Conservation (phyloP, 2,797 vertebrate species). For the Melanotaenia nigrans region DNA sequence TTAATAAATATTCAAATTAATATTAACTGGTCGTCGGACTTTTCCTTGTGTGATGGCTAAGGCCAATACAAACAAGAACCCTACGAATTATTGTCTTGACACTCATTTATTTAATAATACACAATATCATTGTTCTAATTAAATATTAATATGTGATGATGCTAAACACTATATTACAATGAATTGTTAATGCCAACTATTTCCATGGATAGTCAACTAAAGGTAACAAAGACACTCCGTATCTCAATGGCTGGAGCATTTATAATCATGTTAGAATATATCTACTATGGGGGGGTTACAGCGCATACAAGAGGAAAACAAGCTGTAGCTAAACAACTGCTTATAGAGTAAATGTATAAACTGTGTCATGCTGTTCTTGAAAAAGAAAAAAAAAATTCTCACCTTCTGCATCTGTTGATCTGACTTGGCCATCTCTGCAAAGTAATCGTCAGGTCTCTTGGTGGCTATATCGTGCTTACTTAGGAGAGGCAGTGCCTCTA, state of each 20-base stretch:
- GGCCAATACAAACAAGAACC: too few relatives aligned
- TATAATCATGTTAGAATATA: too few relatives aligned
- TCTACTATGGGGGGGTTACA: background rate
- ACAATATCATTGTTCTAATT: too few relatives aligned
- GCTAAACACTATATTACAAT: too few relatives aligned
- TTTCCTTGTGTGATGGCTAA: too few relatives aligned
- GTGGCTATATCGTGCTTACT: constrained; percentile 86
- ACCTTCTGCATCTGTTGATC: constrained; percentile 99
- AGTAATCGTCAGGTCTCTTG: constrained; percentile 94
- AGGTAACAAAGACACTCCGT: background rate
- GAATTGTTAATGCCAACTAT: background rate
- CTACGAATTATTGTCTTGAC: too few relatives aligned
- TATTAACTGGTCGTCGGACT: too few relatives aligned
- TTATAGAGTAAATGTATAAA: too few relatives aligned
- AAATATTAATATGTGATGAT: too few relatives aligned
- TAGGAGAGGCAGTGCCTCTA: constrained; percentile 88
- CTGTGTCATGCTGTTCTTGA: background rate
- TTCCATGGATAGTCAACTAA: background rate
- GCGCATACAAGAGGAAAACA: background rate
- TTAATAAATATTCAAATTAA: too few relatives aligned
- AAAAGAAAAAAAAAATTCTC: background rate
- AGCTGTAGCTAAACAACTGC: background rate
- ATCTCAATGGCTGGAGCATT: too few relatives aligned
- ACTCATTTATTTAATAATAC: too few relatives aligned
- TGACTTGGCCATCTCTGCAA: constrained; percentile 98